Evolutionary conservation across 1,140 invertebrate genomes (phyloP).

Genomic region (Atta cephalotes): DNA sequence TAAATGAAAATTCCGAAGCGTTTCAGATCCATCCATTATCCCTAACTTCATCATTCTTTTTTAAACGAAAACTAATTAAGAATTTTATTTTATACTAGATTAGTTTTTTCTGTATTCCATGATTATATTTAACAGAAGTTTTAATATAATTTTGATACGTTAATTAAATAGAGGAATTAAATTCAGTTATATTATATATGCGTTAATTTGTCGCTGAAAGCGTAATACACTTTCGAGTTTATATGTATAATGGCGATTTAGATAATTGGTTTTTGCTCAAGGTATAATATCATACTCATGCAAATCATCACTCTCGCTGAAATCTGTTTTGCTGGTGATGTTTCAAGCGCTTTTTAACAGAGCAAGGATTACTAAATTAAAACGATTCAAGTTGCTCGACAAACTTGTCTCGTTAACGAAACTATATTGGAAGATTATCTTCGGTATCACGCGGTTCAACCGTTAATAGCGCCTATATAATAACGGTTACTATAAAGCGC

Average conservation of each 20-base stretch:
- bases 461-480: conserved; percentile 64
- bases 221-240: neutral
- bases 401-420: conserved; percentile 61
- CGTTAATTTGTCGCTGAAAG: neutral
- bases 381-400: conserved; percentile 40
- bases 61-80: neutral
- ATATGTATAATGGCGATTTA: neutral
- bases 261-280: neutral
- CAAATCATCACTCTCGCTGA: neutral
- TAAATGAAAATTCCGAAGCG: neutral
- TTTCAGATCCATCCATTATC: neutral
- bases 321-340: neutral
- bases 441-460: conserved; percentile 69
- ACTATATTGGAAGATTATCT: conserved; percentile 69
- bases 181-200: neutral
- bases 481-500: conserved; percentile 67
- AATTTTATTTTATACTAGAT: neutral
- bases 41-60: neutral
- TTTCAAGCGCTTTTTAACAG: neutral
- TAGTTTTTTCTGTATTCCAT: neutral
- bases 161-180: neutral
- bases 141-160: neutral
- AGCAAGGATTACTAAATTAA: conserved; percentile 58
- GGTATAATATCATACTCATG: neutral
- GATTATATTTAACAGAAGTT: neutral